Conservation (phyloP, 2,888 invertebrate genomes). For the Cephus spinipes region DNA sequence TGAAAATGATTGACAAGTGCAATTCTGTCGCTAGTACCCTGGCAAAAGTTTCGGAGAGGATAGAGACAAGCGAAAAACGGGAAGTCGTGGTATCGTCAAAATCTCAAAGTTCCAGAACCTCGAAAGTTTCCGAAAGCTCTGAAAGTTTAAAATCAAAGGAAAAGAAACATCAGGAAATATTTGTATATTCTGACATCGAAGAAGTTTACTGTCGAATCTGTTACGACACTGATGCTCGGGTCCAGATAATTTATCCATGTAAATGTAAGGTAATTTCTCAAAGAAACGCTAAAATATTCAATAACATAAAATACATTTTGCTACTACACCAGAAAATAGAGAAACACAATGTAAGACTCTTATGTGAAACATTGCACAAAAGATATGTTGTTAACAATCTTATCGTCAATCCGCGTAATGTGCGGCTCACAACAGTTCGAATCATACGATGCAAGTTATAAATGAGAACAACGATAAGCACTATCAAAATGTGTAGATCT, state of each 20-base stretch:
- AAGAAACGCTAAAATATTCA: background rate
- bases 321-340: background rate
- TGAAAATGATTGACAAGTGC: slow-evolving; percentile 36
- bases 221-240: slow-evolving; percentile 66
- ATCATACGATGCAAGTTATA: background rate
- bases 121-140: slow-evolving; percentile 15
- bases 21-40: slow-evolving; percentile 39
- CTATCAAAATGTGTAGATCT: too few species aligned
- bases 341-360: background rate
- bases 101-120: slow-evolving; percentile 7
- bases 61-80: background rate
- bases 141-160: slow-evolving; percentile 13
- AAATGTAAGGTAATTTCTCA: slow-evolving; percentile 66
- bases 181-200: background rate
- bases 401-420: background rate
- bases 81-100: background rate
- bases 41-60: slow-evolving; percentile 32
- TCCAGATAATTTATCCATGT: slow-evolving; percentile 68
- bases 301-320: background rate
- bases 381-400: background rate
- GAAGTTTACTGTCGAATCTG: slow-evolving; percentile 66
- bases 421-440: background rate
- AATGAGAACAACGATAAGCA: background rate
- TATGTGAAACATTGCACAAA: background rate
- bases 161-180: background rate